These are phyloP conservation scores for Salvator merianae DNA, from an alignment of 2,113 vertebrate genomes.

Conservation along the genomic window DNA sequence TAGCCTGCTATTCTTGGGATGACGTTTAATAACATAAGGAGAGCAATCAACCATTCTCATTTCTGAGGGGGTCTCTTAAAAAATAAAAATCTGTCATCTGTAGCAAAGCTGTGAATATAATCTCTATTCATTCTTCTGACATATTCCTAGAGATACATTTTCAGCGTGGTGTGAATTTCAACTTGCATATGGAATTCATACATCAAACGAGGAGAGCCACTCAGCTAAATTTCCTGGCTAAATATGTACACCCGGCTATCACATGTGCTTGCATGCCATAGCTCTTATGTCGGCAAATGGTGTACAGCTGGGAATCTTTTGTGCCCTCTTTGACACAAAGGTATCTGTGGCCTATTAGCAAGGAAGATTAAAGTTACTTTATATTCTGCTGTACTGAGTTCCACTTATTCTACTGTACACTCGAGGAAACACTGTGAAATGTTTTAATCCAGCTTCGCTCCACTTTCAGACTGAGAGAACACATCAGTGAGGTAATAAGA, in stretches of 20 bases:
- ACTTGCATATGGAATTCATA: slow-evolving; percentile 31
- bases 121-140: slow-evolving; percentile 20
- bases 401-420: not conserved
- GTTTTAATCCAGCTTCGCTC: too few species aligned
- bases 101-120: slow-evolving; percentile 18
- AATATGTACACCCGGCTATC: slow-evolving; percentile 32
- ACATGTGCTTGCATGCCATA: slow-evolving; percentile 33
- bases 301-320: slow-evolving; percentile 34
- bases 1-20: slow-evolving; percentile 19
- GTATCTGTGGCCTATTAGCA: not conserved
- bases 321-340: slow-evolving; percentile 9
- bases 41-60: slow-evolving; percentile 20
- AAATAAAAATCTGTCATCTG: not conserved
- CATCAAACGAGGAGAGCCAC: slow-evolving; percentile 27
- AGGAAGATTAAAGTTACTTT: not conserved
- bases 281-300: slow-evolving; percentile 36
- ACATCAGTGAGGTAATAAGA: too few species aligned
- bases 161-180: slow-evolving; percentile 9
- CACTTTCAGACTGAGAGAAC: too few species aligned
- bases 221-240: slow-evolving; percentile 47
- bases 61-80: slow-evolving; percentile 38
- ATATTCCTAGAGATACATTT: slow-evolving; percentile 44
- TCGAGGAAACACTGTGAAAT: not conserved
- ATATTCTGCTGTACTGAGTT: not conserved
- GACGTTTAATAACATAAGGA: slow-evolving; percentile 34